Evolutionary conservation across 2,113 vertebrate species (phyloP).

Genomic region (Scalopus aquaticus): DNA sequence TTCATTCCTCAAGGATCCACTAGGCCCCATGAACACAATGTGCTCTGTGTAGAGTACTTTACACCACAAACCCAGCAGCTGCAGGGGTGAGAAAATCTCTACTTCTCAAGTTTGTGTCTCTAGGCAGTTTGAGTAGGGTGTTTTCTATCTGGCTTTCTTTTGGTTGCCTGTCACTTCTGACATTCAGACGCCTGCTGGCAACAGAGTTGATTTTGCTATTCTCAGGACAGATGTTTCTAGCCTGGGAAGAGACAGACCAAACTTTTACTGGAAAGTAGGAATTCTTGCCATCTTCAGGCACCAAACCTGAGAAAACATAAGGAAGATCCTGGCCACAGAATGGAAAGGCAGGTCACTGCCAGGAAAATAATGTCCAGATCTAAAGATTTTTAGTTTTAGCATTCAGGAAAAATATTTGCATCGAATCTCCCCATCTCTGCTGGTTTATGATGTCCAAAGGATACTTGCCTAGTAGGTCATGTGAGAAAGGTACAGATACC

Average conservation of each 20-base stretch:
- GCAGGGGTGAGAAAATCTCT: slow-evolving; percentile 77
- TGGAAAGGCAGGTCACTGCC: slow-evolving; percentile 56
- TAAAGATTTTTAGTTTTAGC: slow-evolving; percentile 48
- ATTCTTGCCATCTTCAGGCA: slow-evolving; percentile 69
- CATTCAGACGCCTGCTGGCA: slow-evolving; percentile 73
- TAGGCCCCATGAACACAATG: slow-evolving; percentile 77
- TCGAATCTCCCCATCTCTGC: slow-evolving; percentile 17
- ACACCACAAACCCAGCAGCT: slow-evolving; percentile 77
- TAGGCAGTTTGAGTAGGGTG: slow-evolving; percentile 73
- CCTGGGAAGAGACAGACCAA: slow-evolving; percentile 72
- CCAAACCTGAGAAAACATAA: slow-evolving; percentile 69
- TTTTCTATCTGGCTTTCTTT: slow-evolving; percentile 75
- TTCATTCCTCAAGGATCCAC: slow-evolving; percentile 81
- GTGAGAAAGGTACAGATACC: background rate
- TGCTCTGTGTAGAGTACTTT: slow-evolving; percentile 78
- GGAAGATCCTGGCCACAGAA: slow-evolving; percentile 57
- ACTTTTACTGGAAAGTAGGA: slow-evolving; percentile 72
- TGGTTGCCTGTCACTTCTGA: slow-evolving; percentile 78
- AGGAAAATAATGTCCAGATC: slow-evolving; percentile 69
- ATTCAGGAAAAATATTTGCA: slow-evolving; percentile 58
- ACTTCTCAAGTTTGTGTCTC: slow-evolving; percentile 79
- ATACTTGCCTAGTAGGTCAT: background rate
- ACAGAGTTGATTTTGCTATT: slow-evolving; percentile 52
- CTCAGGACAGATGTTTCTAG: slow-evolving; percentile 75
- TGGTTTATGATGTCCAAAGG: slow-evolving; percentile 4